Base-by-base conservation (phyloP, 2,888 invertebrate genomes). In the Acrocyrtus sp. region DNA sequence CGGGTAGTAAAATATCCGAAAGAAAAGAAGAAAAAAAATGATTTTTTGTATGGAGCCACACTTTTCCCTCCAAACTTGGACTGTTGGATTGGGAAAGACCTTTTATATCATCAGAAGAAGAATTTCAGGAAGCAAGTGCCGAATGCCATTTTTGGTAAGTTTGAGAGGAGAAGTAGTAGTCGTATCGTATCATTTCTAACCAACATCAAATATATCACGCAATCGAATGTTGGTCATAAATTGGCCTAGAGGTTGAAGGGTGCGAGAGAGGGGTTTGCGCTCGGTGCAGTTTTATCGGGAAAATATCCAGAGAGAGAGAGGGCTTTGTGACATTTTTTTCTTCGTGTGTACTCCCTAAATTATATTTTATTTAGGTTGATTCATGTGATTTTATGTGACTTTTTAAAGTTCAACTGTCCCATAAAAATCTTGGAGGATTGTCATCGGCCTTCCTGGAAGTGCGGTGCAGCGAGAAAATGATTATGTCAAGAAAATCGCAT, bases 171-270 rank as follows among this genome's bases (percentile, higher is more conserved):
- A 48, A 48, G 50, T 50, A n/a, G n/a, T n/a, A n/a, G n/a, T n/a
- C n/a, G n/a, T n/a, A n/a, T n/a, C n/a, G n/a, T 60, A 53, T 60
- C 45, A 53, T 58, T 68, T 61, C 61, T 61, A 68, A 54, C 68
- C 60, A 75, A 70, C 77, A 77, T 77, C 77, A 77, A 77, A 77
- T 77, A 77, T 77, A 77, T 77, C 77, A 77, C 72, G 66, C 72
- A 75, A 78, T 78, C 78, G 77, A 79, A 79, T 79, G 77, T 76
- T 75, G 77, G 79, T 75, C 77, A 79, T 79, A 79, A 77, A 79
- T 77, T 77, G 77, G 73, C 76, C 72, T 54, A 61, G 74, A 73
- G 76, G 70, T 76, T 76, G 76, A 76, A 75, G 79, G 77, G 77
- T 77, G 79, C 67, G 79, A 77, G 79, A n/a, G n/a, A n/a, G n/a